A percentile compares a stretch with the other conserved stretches of the same genome.
Conservation (phyloP, 2,797 vertebrate genomes). For the Cephalopachus bancanus region DNA sequence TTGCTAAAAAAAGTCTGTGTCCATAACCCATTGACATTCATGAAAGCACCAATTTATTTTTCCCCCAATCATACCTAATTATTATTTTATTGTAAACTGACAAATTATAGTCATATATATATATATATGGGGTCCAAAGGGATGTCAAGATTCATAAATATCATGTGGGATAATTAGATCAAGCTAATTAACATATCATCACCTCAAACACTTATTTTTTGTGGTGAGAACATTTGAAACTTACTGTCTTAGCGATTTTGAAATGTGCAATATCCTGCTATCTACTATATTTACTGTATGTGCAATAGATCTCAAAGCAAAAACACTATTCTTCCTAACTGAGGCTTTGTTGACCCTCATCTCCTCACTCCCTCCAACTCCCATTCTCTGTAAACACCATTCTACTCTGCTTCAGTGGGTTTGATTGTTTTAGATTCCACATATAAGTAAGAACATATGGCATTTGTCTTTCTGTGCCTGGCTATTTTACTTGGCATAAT, state of each 20-base stretch:
- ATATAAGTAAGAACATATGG: neutral
- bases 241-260: neutral
- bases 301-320: neutral
- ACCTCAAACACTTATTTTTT: neutral
- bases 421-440: neutral
- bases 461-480: neutral
- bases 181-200: neutral
- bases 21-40: neutral
- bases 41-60: neutral
- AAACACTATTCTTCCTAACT: neutral
- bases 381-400: neutral
- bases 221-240: neutral
- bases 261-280: neutral
- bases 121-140: neutral
- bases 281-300: neutral
- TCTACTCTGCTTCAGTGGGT: neutral
- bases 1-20: neutral
- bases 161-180: neutral
- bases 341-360: neutral
- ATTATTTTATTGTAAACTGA: neutral
- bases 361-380: fast-evolving
- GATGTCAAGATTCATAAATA: neutral
- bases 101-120: neutral
- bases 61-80: neutral
- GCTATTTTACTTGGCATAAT: neutral